Conservation (phyloP, 1,140 invertebrate genomes). For the Saccostrea glomerata region DNA sequence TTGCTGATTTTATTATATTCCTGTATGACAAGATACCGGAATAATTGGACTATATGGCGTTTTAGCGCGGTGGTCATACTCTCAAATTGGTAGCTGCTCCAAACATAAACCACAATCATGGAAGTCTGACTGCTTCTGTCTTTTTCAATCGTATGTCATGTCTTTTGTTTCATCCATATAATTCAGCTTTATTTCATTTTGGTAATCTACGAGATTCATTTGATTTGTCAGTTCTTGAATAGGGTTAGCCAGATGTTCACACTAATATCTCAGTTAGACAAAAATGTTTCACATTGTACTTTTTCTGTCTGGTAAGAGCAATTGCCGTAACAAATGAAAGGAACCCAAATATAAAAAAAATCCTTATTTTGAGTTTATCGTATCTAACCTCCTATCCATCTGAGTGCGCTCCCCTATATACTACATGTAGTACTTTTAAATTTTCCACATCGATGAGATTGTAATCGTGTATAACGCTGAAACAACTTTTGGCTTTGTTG, state of each 20-base stretch:
- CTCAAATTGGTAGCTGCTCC: not conserved
- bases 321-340: too few species aligned
- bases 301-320: not conserved
- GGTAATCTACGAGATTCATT: slow-evolving; percentile 1
- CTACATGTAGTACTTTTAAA: too few species aligned
- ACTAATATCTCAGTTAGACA: not conserved
- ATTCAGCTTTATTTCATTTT: not conserved
- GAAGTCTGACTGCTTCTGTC: not conserved
- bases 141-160: not conserved
- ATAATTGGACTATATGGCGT: not conserved
- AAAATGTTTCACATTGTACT: not conserved
- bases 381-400: too few species aligned
- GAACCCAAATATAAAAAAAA: too few species aligned
- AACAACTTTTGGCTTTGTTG: too few species aligned
- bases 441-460: too few species aligned
- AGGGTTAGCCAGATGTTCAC: slow-evolving; percentile 14
- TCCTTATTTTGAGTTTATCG: too few species aligned
- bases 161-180: slow-evolving; percentile 3
- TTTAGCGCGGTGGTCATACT: not conserved
- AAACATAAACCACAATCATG: not conserved
- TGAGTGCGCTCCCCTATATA: too few species aligned
- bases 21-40: not conserved
- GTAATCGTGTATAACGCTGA: too few species aligned
- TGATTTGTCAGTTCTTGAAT: not conserved
- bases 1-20: not conserved